Evolutionary conservation across 1,140 invertebrate species (phyloP).

Genomic region (Drosophila subobscura): DNA sequence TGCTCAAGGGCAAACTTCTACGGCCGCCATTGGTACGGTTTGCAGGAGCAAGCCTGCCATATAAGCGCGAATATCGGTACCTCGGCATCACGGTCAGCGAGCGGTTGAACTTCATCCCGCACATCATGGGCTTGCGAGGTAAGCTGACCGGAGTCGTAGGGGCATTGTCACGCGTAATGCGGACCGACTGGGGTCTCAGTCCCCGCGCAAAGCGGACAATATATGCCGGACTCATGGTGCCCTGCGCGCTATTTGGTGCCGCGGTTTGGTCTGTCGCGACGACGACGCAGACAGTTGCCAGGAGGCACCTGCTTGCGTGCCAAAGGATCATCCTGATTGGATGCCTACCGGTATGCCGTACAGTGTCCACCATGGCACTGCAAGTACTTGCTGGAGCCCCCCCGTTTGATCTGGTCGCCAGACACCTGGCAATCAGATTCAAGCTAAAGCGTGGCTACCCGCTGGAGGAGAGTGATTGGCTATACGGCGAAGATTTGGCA

Average conservation of each 20-base stretch:
- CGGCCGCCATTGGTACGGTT: slow-evolving; percentile 10
- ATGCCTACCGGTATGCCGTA: slow-evolving; percentile 47
- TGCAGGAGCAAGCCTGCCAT: slow-evolving; percentile 15
- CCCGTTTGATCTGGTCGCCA: no score
- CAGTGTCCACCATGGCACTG: slow-evolving; percentile 48
- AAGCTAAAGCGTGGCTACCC: not conserved
- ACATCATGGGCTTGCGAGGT: slow-evolving; percentile 1
- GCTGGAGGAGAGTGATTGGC: not conserved
- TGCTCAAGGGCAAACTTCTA: slow-evolving; percentile 9
- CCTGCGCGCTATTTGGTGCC: slow-evolving; percentile 14
- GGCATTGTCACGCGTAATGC: slow-evolving; percentile 19
- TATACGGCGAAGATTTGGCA: not conserved
- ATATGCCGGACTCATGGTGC: slow-evolving; percentile 29
- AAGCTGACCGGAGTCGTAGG: slow-evolving; percentile 18
- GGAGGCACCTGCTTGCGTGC: slow-evolving; percentile 10
- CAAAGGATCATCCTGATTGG: slow-evolving; percentile 55
- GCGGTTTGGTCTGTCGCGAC: slow-evolving; percentile 1
- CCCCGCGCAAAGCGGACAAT: slow-evolving; percentile 8
- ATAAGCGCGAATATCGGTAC: slow-evolving; percentile 11
- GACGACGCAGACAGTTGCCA: not conserved
- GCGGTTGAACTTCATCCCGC: slow-evolving; percentile 5
- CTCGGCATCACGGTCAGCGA: slow-evolving; percentile 16
- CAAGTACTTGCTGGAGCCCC: no score
- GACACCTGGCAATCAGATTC: not conserved
- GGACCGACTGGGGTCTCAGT: slow-evolving; percentile 25